Conservation (phyloP, 2,888 invertebrate genomes). For the Leucoma salicis region DNA sequence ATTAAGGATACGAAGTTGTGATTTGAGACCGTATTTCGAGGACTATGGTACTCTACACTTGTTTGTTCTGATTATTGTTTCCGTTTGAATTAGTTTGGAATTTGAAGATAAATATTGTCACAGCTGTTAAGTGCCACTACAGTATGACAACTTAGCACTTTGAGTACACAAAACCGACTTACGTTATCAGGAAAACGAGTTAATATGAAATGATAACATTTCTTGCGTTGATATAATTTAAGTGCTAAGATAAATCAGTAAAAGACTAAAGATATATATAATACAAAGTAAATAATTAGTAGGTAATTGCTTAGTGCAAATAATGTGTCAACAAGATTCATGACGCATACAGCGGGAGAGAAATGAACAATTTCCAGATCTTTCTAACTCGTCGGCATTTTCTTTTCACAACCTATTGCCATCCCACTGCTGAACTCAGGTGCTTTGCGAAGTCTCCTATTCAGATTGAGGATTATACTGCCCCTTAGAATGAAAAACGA, state of each 20-base stretch:
- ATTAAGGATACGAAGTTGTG: slow-evolving; percentile 54
- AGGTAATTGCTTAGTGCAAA: slow-evolving; percentile 2
- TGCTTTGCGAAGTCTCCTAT: too few relatives aligned
- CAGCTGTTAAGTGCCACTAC: neutral
- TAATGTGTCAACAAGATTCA: slow-evolving; percentile 4
- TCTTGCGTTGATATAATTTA: too few relatives aligned
- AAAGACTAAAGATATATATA: neutral
- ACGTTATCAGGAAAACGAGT: neutral
- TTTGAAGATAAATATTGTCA: neutral
- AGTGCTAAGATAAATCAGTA: neutral
- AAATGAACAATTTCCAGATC: too few relatives aligned
- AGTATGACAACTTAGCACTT: neutral
- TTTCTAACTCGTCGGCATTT: too few relatives aligned
- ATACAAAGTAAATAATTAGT: neutral
- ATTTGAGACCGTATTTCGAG: slow-evolving; percentile 40
- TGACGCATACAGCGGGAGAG: slow-evolving; percentile 1
- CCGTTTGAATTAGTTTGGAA: slow-evolving; percentile 3
- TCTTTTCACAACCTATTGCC: too few relatives aligned
- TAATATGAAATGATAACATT: too few relatives aligned
- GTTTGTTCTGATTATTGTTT: slow-evolving; percentile 13
- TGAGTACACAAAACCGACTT: neutral
- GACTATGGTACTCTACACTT: slow-evolving; percentile 11
- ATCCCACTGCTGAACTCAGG: too few relatives aligned
- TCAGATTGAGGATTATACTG: too few relatives aligned
- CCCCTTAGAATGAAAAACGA: too few relatives aligned